These are phyloP conservation scores for Trachops cirrhosus DNA, from an alignment of 2,797 vertebrate genomes.

Conservation along the genomic window DNA sequence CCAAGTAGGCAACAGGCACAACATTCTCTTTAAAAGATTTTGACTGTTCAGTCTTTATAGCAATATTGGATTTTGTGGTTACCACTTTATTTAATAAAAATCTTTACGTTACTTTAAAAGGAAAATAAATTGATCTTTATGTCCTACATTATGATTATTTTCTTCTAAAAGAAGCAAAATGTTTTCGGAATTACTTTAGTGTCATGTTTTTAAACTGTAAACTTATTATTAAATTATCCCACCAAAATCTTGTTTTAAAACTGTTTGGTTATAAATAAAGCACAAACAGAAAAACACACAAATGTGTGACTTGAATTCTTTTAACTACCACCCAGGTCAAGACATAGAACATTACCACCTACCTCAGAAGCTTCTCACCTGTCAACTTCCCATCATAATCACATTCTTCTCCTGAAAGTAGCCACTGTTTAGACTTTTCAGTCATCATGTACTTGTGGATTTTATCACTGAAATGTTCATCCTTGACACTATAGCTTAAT, in stretches of 20 bases:
- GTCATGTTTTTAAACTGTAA: neutral
- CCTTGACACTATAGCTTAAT: neutral
- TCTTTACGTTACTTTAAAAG: neutral
- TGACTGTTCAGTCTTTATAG: neutral
- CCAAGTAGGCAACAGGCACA: neutral
- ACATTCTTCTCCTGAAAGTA: neutral
- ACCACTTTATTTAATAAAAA: neutral
- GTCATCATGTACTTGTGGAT: neutral
- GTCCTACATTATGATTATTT: neutral
- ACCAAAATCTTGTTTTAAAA: neutral
- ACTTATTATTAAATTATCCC: neutral
- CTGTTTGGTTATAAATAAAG: neutral
- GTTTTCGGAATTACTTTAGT: neutral
- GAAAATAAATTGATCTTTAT: neutral
- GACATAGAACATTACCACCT: neutral
- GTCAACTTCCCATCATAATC: neutral
- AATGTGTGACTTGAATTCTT: neutral
- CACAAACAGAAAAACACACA: neutral
- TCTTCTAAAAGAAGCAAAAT: neutral
- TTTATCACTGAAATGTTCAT: neutral
- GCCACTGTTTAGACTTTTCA: neutral
- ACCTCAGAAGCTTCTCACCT: neutral
- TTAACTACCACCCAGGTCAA: neutral
- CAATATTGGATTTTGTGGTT: neutral
- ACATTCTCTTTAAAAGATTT: constrained; percentile 14